Base-by-base conservation (phyloP, 2,888 invertebrate genomes). In the Catocala sponsa region DNA sequence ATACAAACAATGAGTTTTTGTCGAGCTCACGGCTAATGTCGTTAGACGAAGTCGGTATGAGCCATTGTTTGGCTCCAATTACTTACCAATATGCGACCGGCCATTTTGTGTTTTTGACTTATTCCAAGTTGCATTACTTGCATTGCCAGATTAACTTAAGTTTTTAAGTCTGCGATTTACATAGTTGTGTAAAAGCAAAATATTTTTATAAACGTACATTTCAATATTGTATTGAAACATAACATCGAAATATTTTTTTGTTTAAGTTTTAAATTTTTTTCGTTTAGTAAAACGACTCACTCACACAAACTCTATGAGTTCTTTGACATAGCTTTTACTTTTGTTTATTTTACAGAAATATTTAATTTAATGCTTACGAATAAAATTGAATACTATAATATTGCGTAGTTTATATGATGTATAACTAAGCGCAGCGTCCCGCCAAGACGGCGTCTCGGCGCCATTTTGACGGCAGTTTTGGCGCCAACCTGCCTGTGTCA, bases 381-480 rank as follows among this genome's bases (percentile, higher is more conserved):
- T 15, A 47, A 25, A 55, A 6, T 32, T 15, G 10, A n/a, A 41
- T 48, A 42, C 6, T 25, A 6, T 48, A 5, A 6, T 48, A 5
- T 44, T 43, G 43, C 35, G 15, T 59, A 46, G 38, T 50, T 50
- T 35, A 57, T 48, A 67, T 70, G n/a, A n/a, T n/a, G n/a, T 75
- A 77, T 73, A 72, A 71, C 84, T 78, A 83, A 85, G 84, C 80
- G 73, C 63, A 51, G 70, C 62, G 75, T 79, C 82, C 81, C 82
- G 83, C 78, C 83, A 78, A 65, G 46, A 61, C 50, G 76, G 74
- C 79, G 66, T 49, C 65, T 55, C 55, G 82, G 79, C 92, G 91
- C 89, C 92, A 86, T 79, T 59, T 61, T 81, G 92, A 63, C 92
- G 91, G 88, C 87, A 70, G 71, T 82, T 87, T 89, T 88, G 92